Evolutionary conservation across 2,888 invertebrate genomes (phyloP).

Genomic region (Therioaphis trifolii): DNA sequence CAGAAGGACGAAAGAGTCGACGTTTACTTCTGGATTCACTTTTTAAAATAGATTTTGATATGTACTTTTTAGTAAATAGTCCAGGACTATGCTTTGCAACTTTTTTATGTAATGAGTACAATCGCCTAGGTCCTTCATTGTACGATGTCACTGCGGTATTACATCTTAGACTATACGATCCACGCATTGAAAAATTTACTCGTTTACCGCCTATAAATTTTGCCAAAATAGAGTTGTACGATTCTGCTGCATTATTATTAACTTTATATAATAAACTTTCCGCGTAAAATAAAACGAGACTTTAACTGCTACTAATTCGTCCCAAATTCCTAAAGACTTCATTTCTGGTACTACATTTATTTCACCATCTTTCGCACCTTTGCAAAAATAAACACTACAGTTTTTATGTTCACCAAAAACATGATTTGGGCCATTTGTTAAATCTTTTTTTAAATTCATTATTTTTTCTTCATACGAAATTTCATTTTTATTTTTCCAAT

Average conservation of each 20-base stretch:
- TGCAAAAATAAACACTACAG: neutral
- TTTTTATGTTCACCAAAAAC: neutral
- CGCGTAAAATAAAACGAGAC: neutral
- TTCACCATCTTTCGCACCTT: neutral
- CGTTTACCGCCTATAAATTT: slow-evolving; percentile 2
- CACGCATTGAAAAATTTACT: neutral
- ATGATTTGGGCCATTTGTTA: neutral
- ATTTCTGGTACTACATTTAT: neutral
- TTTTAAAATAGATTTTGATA: neutral
- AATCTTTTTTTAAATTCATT: neutral
- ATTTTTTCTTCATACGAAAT: neutral
- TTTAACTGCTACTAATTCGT: neutral
- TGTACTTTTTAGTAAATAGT: neutral
- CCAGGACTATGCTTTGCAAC: neutral
- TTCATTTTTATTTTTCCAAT: neutral
- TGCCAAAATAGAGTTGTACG: neutral
- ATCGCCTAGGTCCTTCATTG: neutral
- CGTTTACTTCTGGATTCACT: neutral
- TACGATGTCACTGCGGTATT: neutral
- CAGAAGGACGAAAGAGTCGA: neutral
- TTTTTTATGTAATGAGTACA: slow-evolving; percentile 3
- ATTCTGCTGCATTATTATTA: too few relatives aligned
- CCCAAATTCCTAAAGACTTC: neutral
- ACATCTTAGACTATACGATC: neutral
- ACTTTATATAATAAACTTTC: slow-evolving; percentile 9